These are phyloP conservation scores for Gymnocheta viridis DNA, from an alignment of 2,888 invertebrate species.

Conservation along the genomic window DNA sequence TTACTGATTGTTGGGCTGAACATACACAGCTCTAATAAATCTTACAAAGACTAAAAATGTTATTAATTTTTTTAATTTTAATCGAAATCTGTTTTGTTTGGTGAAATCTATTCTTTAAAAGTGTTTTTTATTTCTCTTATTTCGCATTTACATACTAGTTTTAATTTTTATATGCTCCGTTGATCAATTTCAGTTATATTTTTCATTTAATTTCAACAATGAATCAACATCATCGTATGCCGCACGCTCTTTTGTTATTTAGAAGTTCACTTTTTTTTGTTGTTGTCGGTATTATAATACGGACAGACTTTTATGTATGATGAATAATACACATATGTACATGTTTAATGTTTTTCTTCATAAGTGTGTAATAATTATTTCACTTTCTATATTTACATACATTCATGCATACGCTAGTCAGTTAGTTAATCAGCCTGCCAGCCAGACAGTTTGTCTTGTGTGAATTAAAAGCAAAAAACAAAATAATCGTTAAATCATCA, in stretches of 20 bases:
- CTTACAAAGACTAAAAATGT: no score
- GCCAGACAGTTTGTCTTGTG: slow-evolving; percentile 38
- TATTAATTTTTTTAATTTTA: background rate
- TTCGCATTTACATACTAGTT: slow-evolving; percentile 34
- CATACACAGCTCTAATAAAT: no score
- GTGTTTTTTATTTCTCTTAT: background rate
- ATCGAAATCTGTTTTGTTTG: background rate
- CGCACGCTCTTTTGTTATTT: slow-evolving; percentile 59
- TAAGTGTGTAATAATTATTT: slow-evolving; percentile 59
- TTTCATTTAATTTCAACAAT: slow-evolving; percentile 43
- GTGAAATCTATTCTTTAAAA: slow-evolving; percentile 50
- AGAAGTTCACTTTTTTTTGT: slow-evolving; percentile 55
- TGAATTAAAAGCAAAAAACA: background rate
- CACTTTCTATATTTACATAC: slow-evolving; percentile 50
- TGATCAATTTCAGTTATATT: slow-evolving; percentile 53
- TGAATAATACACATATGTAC: slow-evolving; percentile 10
- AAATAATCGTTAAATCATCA: slow-evolving; percentile 58
- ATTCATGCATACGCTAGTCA: background rate
- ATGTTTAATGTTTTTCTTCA: slow-evolving; percentile 21
- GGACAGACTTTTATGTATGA: slow-evolving; percentile 7
- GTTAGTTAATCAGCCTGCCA: slow-evolving; percentile 17
- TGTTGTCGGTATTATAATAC: slow-evolving; percentile 4
- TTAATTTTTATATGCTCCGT: slow-evolving; percentile 66
- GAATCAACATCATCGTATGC: slow-evolving; percentile 56
- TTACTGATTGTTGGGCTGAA: no score